Evolutionary conservation across 2,797 vertebrate species (phyloP).

Genomic region (Acrocephalus scirpaceus): DNA sequence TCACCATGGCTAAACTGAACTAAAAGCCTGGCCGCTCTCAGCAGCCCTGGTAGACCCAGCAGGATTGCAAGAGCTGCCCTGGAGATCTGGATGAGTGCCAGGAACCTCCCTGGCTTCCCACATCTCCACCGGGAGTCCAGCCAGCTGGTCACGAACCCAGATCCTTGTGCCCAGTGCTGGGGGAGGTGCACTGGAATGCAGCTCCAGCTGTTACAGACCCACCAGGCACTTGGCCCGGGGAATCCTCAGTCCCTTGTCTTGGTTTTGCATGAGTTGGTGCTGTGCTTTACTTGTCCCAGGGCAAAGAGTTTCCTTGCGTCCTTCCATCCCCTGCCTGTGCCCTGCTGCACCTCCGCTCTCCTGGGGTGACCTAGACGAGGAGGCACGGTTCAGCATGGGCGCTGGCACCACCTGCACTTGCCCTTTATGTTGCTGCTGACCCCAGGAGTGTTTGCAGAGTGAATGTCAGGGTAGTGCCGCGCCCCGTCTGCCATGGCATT

Average conservation of each 20-base stretch:
- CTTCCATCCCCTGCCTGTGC: not conserved
- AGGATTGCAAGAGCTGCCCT: not conserved
- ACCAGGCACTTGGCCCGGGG: not conserved
- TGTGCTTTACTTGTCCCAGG: not conserved
- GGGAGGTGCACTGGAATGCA: not conserved
- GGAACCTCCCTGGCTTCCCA: not conserved
- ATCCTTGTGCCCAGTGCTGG: not conserved
- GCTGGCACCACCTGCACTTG: not conserved
- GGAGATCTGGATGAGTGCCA: not conserved
- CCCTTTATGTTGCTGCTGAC: constrained; percentile 48
- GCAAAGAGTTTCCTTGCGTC: not conserved
- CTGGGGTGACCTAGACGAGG: not conserved
- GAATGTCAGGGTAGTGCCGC: constrained; percentile 12
- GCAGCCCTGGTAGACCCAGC: not conserved
- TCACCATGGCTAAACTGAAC: not conserved
- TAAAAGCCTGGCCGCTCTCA: not conserved
- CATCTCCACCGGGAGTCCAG: not conserved
- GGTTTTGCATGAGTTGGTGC: not conserved
- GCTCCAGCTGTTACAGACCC: not conserved
- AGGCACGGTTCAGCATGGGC: accelerated
- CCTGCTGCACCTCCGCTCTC: not conserved
- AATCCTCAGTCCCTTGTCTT: not conserved
- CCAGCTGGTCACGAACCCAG: not conserved
- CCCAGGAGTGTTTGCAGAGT: constrained; percentile 42
- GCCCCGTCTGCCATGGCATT: not conserved